These are phyloP conservation scores for Notechis scutatus DNA, from an alignment of 2,113 vertebrate species.

Conservation along the genomic window DNA sequence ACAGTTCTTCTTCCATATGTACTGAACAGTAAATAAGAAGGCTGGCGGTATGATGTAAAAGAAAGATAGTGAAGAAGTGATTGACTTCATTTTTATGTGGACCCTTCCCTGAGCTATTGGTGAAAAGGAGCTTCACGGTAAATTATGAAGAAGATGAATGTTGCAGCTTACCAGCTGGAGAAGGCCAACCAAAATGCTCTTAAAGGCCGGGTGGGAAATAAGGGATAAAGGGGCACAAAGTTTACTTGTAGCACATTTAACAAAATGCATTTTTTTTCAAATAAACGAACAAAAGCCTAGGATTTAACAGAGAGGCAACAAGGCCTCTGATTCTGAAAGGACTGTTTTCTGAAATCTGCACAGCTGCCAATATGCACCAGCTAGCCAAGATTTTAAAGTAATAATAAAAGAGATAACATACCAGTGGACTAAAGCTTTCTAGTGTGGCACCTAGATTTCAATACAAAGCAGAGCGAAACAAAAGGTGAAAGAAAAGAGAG, in stretches of 20 bases:
- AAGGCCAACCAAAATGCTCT: constrained; percentile 46
- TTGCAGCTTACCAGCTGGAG: constrained; percentile 50
- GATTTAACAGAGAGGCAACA: constrained; percentile 31
- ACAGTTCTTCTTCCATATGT: neutral
- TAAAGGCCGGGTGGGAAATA: neutral
- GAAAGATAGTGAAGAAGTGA: constrained; percentile 22
- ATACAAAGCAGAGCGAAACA: constrained; percentile 59
- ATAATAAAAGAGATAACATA: constrained; percentile 47
- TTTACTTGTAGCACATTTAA: constrained; percentile 23
- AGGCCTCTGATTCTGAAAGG: constrained; percentile 30
- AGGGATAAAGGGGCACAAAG: constrained; percentile 9
- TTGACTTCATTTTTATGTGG: constrained; percentile 38
- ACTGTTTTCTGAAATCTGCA: constrained; percentile 36
- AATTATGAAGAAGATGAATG: constrained; percentile 50
- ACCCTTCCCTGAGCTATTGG: constrained; percentile 25
- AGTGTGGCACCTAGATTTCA: constrained; percentile 50
- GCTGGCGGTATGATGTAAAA: constrained; percentile 13
- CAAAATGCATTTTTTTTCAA: neutral
- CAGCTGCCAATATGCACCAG: constrained; percentile 35
- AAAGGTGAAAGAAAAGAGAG: constrained; percentile 58
- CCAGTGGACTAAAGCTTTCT: constrained; percentile 52
- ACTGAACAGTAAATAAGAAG: constrained; percentile 27
- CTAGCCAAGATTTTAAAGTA: constrained; percentile 41
- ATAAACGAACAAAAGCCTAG: constrained; percentile 20
- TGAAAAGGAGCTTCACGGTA: constrained; percentile 45